Conservation (phyloP, 1,140 invertebrate genomes). For the Platorchestia sp. region DNA sequence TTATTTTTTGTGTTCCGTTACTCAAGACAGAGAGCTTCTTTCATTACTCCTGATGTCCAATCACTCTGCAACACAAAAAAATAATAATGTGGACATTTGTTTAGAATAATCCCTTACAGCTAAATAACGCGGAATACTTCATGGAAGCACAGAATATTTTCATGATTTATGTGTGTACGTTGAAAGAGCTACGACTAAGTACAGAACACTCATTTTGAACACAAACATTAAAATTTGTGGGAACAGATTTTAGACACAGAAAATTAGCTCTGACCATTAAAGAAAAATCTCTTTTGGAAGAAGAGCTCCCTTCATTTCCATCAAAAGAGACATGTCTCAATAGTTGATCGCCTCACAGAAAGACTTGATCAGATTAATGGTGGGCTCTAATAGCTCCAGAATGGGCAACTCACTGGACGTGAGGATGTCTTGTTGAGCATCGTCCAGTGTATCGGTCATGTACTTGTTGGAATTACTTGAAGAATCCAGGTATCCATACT, state of each 20-base stretch:
- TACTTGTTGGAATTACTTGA: background rate
- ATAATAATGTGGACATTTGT: too few relatives aligned
- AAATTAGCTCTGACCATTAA: background rate
- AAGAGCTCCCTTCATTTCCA: background rate
- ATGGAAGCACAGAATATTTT: background rate
- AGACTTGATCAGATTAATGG: background rate
- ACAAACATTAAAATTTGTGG: background rate
- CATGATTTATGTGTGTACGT: background rate
- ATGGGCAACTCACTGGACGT: background rate
- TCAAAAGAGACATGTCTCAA: background rate
- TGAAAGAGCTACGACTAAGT: background rate
- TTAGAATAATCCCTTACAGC: too few relatives aligned
- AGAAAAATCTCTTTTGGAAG: background rate
- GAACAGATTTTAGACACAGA: background rate
- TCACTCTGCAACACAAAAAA: too few relatives aligned
- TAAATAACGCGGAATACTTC: too few relatives aligned
- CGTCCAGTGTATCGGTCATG: background rate
- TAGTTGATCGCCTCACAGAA: background rate
- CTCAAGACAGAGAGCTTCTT: too few relatives aligned
- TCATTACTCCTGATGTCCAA: too few relatives aligned
- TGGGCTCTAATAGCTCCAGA: background rate
- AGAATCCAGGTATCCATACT: background rate
- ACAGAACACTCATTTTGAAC: background rate
- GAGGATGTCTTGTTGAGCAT: background rate
- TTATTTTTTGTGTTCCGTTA: too few relatives aligned